Base-by-base conservation (phyloP, 2,113 vertebrate genomes). In the Struthidea cinerea region DNA sequence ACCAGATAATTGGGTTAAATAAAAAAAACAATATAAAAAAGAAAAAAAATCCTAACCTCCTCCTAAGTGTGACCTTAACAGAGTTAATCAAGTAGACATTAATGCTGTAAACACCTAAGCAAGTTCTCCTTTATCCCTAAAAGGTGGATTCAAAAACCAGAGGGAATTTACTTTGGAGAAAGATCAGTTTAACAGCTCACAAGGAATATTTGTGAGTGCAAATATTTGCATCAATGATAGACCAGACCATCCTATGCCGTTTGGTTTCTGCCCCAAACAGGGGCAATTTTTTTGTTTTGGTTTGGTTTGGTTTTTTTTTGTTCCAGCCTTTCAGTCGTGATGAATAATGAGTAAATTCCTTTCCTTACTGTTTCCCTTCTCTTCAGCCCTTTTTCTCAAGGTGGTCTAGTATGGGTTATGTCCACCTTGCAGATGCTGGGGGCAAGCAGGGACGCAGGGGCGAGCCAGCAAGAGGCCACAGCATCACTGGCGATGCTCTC, bases 401-500 rank as follows among this genome's bases (percentile, higher is more conserved):
- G 41, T 74, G 46, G 9, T 83, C 53, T n/a, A 13, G 8, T 21
- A 8, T 5, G 1, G 12, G 35, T 84, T 50, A 16, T 3, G 1
- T 78, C 42, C 35, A 42, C n/a, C 56, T 37, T 41, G 37, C 33
- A 80, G 42, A 9, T 70, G 35, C 60, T 59, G 30, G 44, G 35
- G 41, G 17, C 53, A 56, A 91, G 64, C 37, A 63, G 59, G 0
- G 0, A 44, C 15, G 17, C 2, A 7, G 33, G n/a, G 33, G 4
- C 0, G 0, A 67, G 56, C 8, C 70, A 89, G n/a, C 2, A 1
- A 63, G 52, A n/a, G 13, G 61, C 37, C 56, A 18, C 60, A 5
- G 28, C 5, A 1, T 26, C 2, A 0, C 47, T 57, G 73, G 20
- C 2, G 5, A 20, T 3, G 44, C 15, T 78, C 20, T 37, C 46